Percentiles rank a stretch among this genome's conserved stretches.
Conservation (phyloP, 2,888 invertebrate species). For the Polydesmus complanatus region DNA sequence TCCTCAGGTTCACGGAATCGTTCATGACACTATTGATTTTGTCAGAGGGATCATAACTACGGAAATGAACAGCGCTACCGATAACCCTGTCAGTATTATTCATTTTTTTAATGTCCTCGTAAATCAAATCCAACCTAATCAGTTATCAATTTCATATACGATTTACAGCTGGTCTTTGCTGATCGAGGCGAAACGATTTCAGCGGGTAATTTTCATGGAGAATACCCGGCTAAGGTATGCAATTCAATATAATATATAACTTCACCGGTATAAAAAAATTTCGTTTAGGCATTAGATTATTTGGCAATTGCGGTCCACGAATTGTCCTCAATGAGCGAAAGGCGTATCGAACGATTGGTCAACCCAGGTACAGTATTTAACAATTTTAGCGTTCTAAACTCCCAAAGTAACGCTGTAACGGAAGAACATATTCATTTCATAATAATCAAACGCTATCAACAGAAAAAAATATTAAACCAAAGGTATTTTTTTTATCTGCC, state of each 20-base stretch:
- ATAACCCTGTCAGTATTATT: conserved; percentile 42
- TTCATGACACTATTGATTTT: conserved; percentile 49
- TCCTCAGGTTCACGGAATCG: conserved; percentile 51
- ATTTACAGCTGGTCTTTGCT: conserved; percentile 38
- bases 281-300: conserved; percentile 42
- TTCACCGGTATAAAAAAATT: background rate
- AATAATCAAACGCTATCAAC: no score
- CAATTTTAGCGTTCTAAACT: background rate
- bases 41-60: conserved; percentile 43
- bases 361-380: conserved; percentile 39
- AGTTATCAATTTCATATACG: background rate
- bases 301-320: conserved; percentile 51
- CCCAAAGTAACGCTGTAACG: no score
- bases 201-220: conserved; percentile 54
- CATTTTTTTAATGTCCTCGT: background rate
- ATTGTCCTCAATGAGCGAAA: conserved; percentile 49
- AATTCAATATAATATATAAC: background rate
- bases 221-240: conserved; percentile 48
- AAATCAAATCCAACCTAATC: background rate
- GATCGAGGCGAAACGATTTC: conserved; percentile 47
- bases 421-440: no score
- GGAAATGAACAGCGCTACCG: conserved; percentile 52
- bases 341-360: conserved; percentile 46
- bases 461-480: no score
- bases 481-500: no score